These are phyloP conservation scores for Linurgus olivaceus DNA, from an alignment of 2,797 vertebrate genomes.

Conservation along the genomic window DNA sequence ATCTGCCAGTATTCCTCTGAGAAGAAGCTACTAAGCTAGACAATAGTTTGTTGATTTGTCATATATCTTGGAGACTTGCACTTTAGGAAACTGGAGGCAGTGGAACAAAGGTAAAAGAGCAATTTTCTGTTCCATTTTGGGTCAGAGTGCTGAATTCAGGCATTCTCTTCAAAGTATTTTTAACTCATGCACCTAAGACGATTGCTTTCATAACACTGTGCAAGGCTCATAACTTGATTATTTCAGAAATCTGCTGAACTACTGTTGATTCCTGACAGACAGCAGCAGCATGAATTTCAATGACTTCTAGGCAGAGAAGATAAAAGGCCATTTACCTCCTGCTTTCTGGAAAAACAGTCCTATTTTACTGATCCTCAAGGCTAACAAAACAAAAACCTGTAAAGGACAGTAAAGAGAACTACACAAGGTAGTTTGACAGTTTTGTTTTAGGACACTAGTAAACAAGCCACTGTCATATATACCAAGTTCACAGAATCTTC, in stretches of 20 bases:
- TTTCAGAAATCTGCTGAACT: neutral
- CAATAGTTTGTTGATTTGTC: neutral
- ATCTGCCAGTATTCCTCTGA: neutral
- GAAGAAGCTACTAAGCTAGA: neutral
- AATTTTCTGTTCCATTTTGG: neutral
- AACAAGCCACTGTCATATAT: neutral
- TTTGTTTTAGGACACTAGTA: neutral
- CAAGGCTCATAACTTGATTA: neutral
- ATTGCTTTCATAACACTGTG: neutral
- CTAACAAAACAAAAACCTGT: neutral
- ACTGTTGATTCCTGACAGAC: neutral
- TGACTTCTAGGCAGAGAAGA: neutral
- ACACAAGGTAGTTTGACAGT: neutral
- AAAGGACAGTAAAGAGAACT: neutral
- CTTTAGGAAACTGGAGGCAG: neutral
- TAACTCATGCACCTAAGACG: neutral
- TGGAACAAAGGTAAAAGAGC: neutral
- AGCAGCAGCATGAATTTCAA: neutral
- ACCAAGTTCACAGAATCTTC: neutral
- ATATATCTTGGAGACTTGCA: neutral
- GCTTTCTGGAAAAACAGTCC: neutral
- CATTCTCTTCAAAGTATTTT: neutral
- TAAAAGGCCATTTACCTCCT: neutral
- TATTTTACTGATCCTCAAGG: neutral
- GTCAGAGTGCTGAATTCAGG: neutral